Conservation (phyloP, 2,113 vertebrate genomes). For the Prietella phreatophila region DNA sequence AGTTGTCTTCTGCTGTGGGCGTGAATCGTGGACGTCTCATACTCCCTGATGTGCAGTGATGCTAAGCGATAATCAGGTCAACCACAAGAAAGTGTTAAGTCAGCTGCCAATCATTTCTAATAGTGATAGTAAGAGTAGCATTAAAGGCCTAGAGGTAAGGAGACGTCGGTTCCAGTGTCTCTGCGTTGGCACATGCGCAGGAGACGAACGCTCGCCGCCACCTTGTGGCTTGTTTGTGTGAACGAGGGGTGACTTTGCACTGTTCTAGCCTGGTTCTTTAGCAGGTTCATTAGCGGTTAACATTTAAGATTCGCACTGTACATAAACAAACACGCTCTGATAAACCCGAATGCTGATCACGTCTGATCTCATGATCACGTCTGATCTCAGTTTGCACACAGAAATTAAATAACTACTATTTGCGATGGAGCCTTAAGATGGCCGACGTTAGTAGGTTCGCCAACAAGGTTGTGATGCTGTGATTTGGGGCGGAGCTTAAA, state of each 20-base stretch:
- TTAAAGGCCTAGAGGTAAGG: not conserved
- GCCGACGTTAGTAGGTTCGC: not conserved
- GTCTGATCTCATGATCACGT: not conserved
- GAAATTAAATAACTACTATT: too few species aligned
- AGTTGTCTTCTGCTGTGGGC: not conserved
- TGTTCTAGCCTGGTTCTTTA: not conserved
- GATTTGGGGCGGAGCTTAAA: not conserved
- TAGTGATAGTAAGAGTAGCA: not conserved
- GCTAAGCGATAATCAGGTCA: not conserved
- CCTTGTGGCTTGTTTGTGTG: not conserved
- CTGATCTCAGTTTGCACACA: not conserved
- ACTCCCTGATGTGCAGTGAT: not conserved
- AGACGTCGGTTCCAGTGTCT: not conserved
- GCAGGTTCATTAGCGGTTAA: not conserved
- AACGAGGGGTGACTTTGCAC: not conserved
- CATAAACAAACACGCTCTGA: not conserved
- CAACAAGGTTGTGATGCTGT: not conserved
- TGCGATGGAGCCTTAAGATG: not conserved
- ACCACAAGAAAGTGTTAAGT: not conserved
- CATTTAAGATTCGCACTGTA: not conserved
- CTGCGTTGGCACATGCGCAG: not conserved
- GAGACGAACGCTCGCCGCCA: not conserved
- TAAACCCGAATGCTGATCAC: not conserved
- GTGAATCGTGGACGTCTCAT: not conserved
- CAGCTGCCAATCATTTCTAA: not conserved